These are phyloP conservation scores for Arremon aurantiirostris DNA, from an alignment of 2,797 vertebrate genomes.

Conservation along the genomic window DNA sequence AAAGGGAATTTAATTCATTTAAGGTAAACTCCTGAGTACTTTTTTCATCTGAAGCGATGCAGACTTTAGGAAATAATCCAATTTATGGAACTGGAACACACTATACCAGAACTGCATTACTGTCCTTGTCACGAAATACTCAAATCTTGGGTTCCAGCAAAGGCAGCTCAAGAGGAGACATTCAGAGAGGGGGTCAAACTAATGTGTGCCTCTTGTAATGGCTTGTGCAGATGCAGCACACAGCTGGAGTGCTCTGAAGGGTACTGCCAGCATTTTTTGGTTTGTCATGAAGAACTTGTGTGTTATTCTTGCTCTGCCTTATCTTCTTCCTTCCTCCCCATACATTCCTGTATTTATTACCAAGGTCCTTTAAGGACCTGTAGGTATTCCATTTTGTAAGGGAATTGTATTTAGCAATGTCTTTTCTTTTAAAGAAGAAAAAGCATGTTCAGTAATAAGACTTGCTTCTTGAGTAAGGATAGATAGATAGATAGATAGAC, in stretches of 20 bases:
- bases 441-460: background rate
- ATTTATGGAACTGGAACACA: accelerated
- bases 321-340: background rate
- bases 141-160: background rate
- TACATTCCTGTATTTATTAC: background rate
- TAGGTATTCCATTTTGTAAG: background rate
- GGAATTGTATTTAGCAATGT: background rate
- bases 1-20: background rate
- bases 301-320: background rate
- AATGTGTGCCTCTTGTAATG: background rate
- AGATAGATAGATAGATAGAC: accelerated
- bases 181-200: background rate
- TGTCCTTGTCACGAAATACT: background rate
- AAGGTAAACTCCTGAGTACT: background rate
- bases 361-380: background rate
- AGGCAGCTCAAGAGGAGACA: background rate
- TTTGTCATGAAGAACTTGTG: background rate
- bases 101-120: background rate
- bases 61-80: background rate
- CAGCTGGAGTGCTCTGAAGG: background rate
- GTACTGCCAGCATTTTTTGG: background rate
- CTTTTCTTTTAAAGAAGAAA: background rate
- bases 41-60: background rate
- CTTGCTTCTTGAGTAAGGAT: background rate
- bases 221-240: background rate